Conservation (phyloP, 2,113 vertebrate species). For the chimpanzee (Pan troglodytes) region NHGRI_mPanTro3-v2.1_pri NC_072401.2:112273001-112273500, state of each 20-base stretch:
- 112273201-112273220: neutral
- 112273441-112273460: neutral
- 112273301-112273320: neutral
- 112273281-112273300: neutral
- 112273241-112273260: neutral
- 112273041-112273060: neutral
- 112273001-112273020: neutral
- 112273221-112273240: slow-evolving; percentile 13
- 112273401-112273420: neutral
- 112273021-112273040: neutral
- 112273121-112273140: neutral
- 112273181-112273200: neutral
- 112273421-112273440: neutral
- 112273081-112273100: neutral
- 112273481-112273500: neutral
- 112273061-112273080: neutral
- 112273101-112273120: neutral
- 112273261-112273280: neutral
- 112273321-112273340: neutral
- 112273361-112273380: neutral
- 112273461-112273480: neutral
- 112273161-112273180: neutral
- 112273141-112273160: neutral
- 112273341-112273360: neutral
- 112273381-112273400: neutral